These are phyloP conservation scores for Latrodectus elegans DNA, from an alignment of 2,888 invertebrate species.

Conservation along the genomic window DNA sequence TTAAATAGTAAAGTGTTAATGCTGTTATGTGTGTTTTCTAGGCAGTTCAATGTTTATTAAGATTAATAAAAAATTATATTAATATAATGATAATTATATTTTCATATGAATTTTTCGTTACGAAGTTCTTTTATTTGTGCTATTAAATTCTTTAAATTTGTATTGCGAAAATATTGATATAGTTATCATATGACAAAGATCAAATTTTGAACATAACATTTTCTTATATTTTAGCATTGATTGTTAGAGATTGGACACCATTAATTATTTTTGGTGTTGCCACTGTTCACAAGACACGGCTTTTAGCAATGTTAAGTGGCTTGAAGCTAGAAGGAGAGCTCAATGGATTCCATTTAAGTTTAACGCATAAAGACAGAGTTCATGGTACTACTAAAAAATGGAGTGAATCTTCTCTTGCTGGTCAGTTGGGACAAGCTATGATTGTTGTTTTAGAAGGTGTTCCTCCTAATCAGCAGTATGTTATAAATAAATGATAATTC, in stretches of 20 bases:
- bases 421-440: conserved; percentile 93
- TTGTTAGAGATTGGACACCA: conserved; percentile 64
- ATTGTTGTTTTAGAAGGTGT: conserved; percentile 92
- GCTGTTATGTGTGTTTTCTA: too few species aligned
- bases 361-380: conserved; percentile 89
- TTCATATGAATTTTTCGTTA: too few species aligned
- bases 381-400: conserved; percentile 73
- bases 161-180: too few species aligned
- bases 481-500: conserved; percentile 46
- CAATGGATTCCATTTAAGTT: conserved; percentile 90
- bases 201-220: background rate
- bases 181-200: too few species aligned
- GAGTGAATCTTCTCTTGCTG: conserved; percentile 79
- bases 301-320: conserved; percentile 92
- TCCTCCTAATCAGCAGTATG: conserved; percentile 90
- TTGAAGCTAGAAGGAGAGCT: conserved; percentile 96
- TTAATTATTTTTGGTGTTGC: conserved; percentile 86
- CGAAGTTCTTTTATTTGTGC: too few species aligned
- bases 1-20: too few species aligned
- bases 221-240: conserved; percentile 51
- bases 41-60: too few species aligned
- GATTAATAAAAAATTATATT: too few species aligned
- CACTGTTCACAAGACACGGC: conserved; percentile 87
- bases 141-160: too few species aligned
- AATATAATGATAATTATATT: too few species aligned